Evolutionary conservation across 2,113 vertebrate species (phyloP).

Genomic region (Chionomys nivalis): DNA sequence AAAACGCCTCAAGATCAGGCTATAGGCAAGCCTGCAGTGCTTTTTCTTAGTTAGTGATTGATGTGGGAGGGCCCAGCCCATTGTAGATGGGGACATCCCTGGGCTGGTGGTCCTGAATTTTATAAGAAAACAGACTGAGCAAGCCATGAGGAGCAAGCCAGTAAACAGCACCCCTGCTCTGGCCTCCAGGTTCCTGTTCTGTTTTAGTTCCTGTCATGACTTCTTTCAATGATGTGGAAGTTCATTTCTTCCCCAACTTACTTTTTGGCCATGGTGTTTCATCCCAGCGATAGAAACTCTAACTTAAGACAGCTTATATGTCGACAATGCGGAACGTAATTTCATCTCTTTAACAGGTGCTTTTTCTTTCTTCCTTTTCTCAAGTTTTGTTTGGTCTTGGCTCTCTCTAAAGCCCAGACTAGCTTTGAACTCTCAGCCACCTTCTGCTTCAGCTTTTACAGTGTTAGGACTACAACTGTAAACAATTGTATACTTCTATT

Average conservation of each 20-base stretch:
- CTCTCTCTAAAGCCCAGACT: background rate
- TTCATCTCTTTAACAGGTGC: background rate
- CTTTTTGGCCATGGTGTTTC: background rate
- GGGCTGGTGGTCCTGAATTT: background rate
- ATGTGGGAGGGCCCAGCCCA: background rate
- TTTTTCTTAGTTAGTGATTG: background rate
- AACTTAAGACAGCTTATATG: background rate
- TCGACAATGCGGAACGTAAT: no score
- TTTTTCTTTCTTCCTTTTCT: background rate
- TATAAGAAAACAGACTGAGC: background rate
- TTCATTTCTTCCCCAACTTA: background rate
- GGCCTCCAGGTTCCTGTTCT: background rate
- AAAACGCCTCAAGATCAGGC: background rate
- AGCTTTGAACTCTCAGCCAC: background rate
- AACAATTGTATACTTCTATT: background rate
- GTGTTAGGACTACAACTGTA: background rate
- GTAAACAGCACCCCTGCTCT: background rate
- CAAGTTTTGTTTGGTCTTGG: background rate
- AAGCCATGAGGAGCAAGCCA: background rate
- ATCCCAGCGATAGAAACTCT: background rate
- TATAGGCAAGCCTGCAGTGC: background rate
- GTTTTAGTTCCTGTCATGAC: background rate
- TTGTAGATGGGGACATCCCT: background rate
- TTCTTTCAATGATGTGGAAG: background rate
- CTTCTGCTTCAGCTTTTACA: background rate